phyloP scores from a whole-genome alignment of 2,888 invertebrate genomes.

The Nomada hirtipes region DNA sequence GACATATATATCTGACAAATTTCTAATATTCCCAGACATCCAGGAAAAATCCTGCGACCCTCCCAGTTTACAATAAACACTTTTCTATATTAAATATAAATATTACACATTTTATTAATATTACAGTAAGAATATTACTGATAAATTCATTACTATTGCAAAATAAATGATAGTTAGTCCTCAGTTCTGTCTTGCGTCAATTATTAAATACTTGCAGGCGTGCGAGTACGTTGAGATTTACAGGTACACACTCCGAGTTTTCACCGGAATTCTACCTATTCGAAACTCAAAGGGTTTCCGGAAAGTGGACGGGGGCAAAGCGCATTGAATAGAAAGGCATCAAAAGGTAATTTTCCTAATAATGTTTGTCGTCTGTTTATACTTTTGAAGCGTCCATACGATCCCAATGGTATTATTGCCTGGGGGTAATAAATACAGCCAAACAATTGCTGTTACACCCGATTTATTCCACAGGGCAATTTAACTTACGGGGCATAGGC shows the following conservation, averaged over 20 bases:
- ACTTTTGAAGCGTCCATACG: not conserved
- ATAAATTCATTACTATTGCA: too few relatives aligned
- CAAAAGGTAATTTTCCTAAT: constrained; percentile 31
- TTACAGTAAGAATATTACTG: too few relatives aligned
- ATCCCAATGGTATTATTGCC: too few relatives aligned
- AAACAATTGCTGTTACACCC: not conserved
- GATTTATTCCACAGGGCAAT: not conserved
- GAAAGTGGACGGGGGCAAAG: not conserved
- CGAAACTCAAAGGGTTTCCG: not conserved
- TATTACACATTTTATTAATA: too few relatives aligned
- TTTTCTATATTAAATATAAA: too few relatives aligned
- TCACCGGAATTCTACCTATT: not conserved
- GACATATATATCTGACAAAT: too few relatives aligned
- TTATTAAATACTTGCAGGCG: too few relatives aligned
- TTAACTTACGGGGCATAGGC: not conserved
- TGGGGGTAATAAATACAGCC: constrained; percentile 2
- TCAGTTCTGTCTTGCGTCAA: too few relatives aligned
- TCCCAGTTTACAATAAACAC: too few relatives aligned
- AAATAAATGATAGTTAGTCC: too few relatives aligned
- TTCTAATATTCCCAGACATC: too few relatives aligned
- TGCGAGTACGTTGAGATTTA: not conserved
- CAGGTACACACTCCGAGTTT: not conserved
- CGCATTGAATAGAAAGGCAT: constrained; percentile 6
- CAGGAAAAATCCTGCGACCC: too few relatives aligned
- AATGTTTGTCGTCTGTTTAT: constrained; percentile 24